Percentiles rank a stretch among this genome's conserved stretches.
These are phyloP conservation scores for Drosophila nigricruria DNA, from an alignment of 2,888 invertebrate species.

Conservation along the genomic window DNA sequence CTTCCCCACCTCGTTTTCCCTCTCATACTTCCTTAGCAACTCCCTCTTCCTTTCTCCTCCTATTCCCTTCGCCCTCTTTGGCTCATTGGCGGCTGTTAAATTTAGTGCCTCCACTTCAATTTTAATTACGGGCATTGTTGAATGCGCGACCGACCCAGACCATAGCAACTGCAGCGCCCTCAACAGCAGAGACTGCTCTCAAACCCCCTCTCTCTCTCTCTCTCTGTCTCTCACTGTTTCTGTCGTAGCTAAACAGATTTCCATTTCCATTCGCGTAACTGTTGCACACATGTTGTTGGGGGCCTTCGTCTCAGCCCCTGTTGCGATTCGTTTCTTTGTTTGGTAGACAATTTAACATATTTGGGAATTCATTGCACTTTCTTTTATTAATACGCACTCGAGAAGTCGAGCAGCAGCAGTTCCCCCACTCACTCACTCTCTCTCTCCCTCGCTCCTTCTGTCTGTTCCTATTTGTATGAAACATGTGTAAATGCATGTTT, in stretches of 20 bases:
- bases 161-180: conserved; percentile 42
- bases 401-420: conserved; percentile 49
- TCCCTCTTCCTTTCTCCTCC: not conserved
- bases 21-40: not conserved
- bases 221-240: conserved; percentile 11
- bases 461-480: conserved; percentile 56
- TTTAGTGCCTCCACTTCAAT: conserved; percentile 80
- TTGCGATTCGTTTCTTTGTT: conserved; percentile 66
- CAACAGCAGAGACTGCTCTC: conserved; percentile 13
- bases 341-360: conserved; percentile 82
- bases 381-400: conserved; percentile 79
- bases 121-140: conserved; percentile 76
- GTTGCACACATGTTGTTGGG: conserved; percentile 77
- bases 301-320: conserved; percentile 16
- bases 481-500: conserved; percentile 68
- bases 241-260: conserved; percentile 27
- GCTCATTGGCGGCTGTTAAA: conserved; percentile 78
- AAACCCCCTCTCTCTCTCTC: conserved; percentile 13
- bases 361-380: conserved; percentile 81
- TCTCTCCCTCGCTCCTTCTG: conserved; percentile 16
- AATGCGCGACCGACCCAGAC: conserved; percentile 47
- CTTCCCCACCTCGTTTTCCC: not conserved
- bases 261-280: conserved; percentile 65
- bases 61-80: not conserved
- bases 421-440: conserved; percentile 29